phyloP scores from a whole-genome alignment of 2,888 invertebrate species.

The Ophion ventricosus region DNA sequence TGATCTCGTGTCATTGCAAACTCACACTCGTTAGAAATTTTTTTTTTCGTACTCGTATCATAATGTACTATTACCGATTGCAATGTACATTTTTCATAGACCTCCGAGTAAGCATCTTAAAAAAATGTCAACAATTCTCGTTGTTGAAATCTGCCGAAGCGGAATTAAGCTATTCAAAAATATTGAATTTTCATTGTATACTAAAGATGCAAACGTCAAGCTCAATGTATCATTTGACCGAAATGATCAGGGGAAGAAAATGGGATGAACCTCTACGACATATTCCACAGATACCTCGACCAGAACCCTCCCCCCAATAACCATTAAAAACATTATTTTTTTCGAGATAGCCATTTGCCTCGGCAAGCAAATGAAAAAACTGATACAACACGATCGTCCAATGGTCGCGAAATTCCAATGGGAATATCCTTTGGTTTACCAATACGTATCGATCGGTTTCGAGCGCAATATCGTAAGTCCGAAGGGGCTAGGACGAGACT shows the following conservation, averaged over 20 bases:
- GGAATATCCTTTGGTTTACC: neutral
- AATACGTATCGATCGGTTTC: slow-evolving; percentile 25
- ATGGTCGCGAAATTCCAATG: neutral
- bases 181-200: neutral
- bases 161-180: neutral
- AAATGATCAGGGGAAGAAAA: neutral
- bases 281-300: too few relatives aligned
- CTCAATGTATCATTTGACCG: neutral
- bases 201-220: neutral
- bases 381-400: neutral
- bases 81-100: neutral
- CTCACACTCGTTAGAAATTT: too few relatives aligned
- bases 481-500: slow-evolving; percentile 8
- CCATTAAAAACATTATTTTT: neutral
- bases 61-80: neutral
- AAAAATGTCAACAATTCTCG: neutral
- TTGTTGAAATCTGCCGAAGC: neutral
- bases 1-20: too few relatives aligned
- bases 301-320: too few relatives aligned
- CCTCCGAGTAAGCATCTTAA: neutral
- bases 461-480: slow-evolving; percentile 27
- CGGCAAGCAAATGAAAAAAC: neutral
- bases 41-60: too few relatives aligned
- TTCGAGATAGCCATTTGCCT: neutral
- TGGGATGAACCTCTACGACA: too few relatives aligned